Conservation (phyloP, 1,140 invertebrate species). For the Theocolax elegans region DNA sequence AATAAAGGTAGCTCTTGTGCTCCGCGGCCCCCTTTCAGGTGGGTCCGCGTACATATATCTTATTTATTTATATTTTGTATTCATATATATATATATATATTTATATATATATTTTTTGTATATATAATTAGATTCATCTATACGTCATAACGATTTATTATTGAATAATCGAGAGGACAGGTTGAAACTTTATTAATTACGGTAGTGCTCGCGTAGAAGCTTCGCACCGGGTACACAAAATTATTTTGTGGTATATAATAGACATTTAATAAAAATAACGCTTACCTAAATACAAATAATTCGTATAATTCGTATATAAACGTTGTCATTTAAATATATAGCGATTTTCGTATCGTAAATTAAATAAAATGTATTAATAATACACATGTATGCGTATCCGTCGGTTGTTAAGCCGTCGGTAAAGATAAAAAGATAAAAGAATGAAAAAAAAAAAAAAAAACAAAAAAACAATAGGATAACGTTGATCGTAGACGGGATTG, state of each 20-base stretch:
- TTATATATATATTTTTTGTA: conserved; percentile 46
- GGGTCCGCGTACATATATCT: conserved; percentile 16
- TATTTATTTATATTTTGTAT: conserved; percentile 30
- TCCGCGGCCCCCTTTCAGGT: conserved; percentile 24
- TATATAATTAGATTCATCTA: conserved; percentile 51
- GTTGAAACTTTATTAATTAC: conserved; percentile 2
- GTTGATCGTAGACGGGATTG: too few species aligned
- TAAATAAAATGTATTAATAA: too few species aligned
- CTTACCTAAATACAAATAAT: not conserved
- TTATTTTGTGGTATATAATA: conserved; percentile 10
- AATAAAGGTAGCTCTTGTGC: conserved; percentile 40
- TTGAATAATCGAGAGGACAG: conserved; percentile 2
- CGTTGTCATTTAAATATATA: not conserved
- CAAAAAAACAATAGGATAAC: too few species aligned
- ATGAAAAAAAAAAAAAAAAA: too few species aligned
- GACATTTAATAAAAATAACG: conserved; percentile 25
- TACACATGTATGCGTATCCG: too few species aligned
- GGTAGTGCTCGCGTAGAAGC: conserved; percentile 9
- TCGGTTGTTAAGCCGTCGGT: too few species aligned
- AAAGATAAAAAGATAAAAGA: too few species aligned
- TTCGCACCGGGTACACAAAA: not conserved
- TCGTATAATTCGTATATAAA: not conserved
- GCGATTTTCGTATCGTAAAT: too few species aligned
- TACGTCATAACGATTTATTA: conserved; percentile 42
- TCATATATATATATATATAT: conserved; percentile 49